Percentiles rank a stretch among this genome's conserved stretches.
Conservation (phyloP, 1,140 invertebrate species). For the Zeugodacus cucurbitae region DNA sequence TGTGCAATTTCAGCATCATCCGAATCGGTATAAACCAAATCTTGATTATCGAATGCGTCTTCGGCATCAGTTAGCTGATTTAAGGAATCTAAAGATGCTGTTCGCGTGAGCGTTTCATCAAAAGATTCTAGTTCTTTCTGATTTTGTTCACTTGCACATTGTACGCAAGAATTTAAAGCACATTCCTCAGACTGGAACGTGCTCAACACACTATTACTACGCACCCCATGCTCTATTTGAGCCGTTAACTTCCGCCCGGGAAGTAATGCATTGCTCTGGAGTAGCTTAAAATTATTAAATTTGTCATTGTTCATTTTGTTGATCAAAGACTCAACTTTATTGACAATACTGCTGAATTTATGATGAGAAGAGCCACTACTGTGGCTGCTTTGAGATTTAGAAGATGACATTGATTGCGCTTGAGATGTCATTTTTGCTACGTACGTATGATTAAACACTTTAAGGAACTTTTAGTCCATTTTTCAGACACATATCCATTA, state of each 20-base stretch:
- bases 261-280: conserved; percentile 44
- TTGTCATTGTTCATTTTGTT: conserved; percentile 64
- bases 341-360: conserved; percentile 62
- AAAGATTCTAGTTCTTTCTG: background rate
- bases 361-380: conserved; percentile 45
- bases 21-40: conserved; percentile 59
- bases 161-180: background rate
- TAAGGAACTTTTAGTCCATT: conserved; percentile 40
- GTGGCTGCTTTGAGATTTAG: background rate
- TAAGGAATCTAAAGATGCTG: conserved; percentile 73
- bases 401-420: background rate
- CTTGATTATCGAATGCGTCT: conserved; percentile 49
- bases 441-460: conserved; percentile 39
- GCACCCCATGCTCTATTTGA: background rate
- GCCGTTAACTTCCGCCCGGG: conserved; percentile 12
- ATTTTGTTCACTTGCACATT: background rate
- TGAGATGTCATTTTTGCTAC: background rate
- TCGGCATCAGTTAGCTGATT: conserved; percentile 71
- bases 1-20: conserved; percentile 65
- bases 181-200: background rate
- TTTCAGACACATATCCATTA: no score
- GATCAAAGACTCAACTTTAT: conserved; percentile 65
- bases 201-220: background rate
- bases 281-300: conserved; percentile 53
- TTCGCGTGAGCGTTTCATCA: background rate